Percentiles rank a stretch among this genome's conserved stretches.
Conservation (phyloP, 23 tunicate species). For the Trididemnum clinides region DNA sequence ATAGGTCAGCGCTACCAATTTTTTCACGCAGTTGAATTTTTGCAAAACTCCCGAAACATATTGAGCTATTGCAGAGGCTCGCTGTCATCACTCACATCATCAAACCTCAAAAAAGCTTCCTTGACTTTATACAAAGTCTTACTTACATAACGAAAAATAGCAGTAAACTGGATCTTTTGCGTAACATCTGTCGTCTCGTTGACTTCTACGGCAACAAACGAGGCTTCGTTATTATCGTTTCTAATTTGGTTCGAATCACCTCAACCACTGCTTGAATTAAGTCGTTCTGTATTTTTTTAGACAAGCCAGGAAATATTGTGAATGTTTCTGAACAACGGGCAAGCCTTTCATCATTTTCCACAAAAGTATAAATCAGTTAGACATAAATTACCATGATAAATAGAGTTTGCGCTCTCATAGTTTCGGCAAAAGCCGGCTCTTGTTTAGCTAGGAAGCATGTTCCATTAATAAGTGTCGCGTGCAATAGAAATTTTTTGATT, state of each 20-base stretch:
- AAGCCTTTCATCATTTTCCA: too few relatives aligned
- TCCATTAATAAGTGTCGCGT: too few relatives aligned
- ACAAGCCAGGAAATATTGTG: constrained; percentile 6
- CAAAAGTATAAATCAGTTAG: neutral
- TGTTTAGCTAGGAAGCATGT: too few relatives aligned
- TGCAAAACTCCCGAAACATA: neutral
- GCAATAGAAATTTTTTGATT: too few relatives aligned
- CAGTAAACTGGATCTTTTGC: neutral
- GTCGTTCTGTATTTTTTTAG: constrained; percentile 21
- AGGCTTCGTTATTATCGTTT: constrained; percentile 13
- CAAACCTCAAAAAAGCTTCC: constrained; percentile 1
- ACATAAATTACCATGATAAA: neutral
- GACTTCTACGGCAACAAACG: constrained; percentile 20
- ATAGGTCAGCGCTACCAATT: constrained; percentile 25
- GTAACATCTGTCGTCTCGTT: constrained; percentile 31
- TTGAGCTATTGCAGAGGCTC: constrained; percentile 17
- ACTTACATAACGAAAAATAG: constrained; percentile 1
- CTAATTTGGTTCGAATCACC: constrained; percentile 1
- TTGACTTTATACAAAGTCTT: constrained; percentile 12
- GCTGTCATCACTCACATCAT: neutral
- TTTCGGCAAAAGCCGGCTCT: neutral
- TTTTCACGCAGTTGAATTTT: constrained; percentile 16
- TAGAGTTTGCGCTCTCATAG: neutral
- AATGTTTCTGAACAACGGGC: too few relatives aligned
- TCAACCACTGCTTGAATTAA: neutral